Conservation (phyloP, 1,140 invertebrate genomes). For the Schlechtendalia chinensis region DNA sequence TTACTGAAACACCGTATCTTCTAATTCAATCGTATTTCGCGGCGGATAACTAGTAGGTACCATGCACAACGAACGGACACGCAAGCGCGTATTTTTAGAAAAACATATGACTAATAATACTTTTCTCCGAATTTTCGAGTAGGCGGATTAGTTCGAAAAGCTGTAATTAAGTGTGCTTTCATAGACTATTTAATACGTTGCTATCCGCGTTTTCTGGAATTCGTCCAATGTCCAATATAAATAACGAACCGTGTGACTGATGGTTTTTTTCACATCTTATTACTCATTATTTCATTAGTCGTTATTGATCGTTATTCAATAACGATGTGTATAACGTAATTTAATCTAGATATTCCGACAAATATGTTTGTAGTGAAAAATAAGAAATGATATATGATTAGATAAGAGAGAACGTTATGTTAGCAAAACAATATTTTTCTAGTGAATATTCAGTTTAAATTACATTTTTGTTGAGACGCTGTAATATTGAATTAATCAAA, state of each 20-base stretch:
- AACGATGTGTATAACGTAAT: neutral
- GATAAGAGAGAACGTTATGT: no score
- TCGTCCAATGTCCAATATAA: slow-evolving; percentile 8
- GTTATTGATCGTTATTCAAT: neutral
- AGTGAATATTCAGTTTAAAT: no score
- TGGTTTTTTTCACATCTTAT: slow-evolving; percentile 8
- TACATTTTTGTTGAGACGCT: no score
- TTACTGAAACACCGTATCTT: no score
- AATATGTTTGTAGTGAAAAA: no score
- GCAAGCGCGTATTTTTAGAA: neutral
- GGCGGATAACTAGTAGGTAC: no score
- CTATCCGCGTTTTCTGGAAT: slow-evolving; percentile 2
- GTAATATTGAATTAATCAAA: no score
- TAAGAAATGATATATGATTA: no score
- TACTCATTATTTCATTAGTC: neutral
- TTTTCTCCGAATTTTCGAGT: neutral
- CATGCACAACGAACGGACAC: no score
- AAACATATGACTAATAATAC: neutral
- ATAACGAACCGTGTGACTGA: neutral
- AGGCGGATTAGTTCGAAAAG: slow-evolving; percentile 4
- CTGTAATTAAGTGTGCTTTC: neutral
- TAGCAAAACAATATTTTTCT: no score
- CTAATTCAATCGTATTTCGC: no score
- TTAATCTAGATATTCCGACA: no score
- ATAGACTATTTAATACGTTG: neutral